Evolutionary conservation across 1,140 invertebrate species (phyloP), one percentile per base, ranked within the genome.

Genomic region (Octopus sinensis): DNA sequence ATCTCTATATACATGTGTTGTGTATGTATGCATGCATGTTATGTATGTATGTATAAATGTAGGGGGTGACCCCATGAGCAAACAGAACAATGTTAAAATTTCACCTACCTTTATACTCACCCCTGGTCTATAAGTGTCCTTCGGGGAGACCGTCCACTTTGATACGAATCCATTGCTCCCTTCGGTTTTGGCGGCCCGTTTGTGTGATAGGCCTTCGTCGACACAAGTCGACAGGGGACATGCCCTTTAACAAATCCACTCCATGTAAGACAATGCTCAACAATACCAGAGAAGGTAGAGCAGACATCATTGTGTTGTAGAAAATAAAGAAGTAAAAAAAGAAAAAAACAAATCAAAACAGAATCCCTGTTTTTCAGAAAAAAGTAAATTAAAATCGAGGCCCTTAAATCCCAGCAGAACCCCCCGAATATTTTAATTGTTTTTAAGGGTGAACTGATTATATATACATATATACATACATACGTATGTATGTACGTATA

Each of bases 81-180:
- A 43, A 43, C 30, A 43, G 30, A 43, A 43, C 3, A 43, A 3
- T 43, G 30, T 43, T 43, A 43, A 43, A 3, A 43, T 43, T 43
- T 17, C 30, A 77, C 76, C 17, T 77, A 77, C 76, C 76, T 77
- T 51, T 77, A 51, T 77, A 77, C 43, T 77, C 76, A 5, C 6
- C 12, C 76, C 76, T 43, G 76, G 76, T 77, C 13, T n/a, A 68
- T 86, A 87, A 51, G 79, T 83, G 76, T 84, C 84, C 53, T 56
- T 62, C 5, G 13, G 62, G 6, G 82, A 81, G 93, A 82, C 94
- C 95, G 85, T 93, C 94, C 82, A 96, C 92, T 85, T 94, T 92
- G 86, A 96, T 93, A 86, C 93, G 93, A 90, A 96, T 86, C 94
- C 95, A 91, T 95, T 95, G 90, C 96, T 95, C 30, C 95, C 95